These are phyloP conservation scores for Gonatopus flavifemur DNA, from an alignment of 1,140 invertebrate genomes.

Conservation along the genomic window DNA sequence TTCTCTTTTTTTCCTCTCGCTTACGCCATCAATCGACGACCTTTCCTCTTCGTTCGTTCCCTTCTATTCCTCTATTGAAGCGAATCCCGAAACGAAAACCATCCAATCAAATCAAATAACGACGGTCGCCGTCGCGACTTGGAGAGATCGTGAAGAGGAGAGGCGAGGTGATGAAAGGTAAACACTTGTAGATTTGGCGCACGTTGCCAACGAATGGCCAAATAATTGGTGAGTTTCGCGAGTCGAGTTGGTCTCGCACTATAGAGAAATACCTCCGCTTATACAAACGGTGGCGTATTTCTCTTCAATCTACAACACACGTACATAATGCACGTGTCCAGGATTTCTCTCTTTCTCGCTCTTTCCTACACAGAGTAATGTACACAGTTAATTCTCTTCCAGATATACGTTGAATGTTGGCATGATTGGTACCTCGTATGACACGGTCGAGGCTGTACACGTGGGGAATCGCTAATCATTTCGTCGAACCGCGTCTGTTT, in stretches of 20 bases:
- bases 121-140: no score
- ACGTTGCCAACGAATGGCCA: conserved; percentile 53
- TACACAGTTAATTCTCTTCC: conserved; percentile 15
- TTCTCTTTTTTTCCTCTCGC: no score
- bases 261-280: conserved; percentile 14
- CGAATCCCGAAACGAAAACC: neutral
- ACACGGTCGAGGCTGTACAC: conserved; percentile 41
- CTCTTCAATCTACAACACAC: neutral
- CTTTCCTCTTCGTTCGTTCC: conserved; percentile 7
- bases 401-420: conserved; percentile 47
- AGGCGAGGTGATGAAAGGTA: neutral
- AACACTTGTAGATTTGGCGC: neutral
- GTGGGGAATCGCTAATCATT: conserved; percentile 53
- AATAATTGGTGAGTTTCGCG: conserved; percentile 55
- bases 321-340: no score
- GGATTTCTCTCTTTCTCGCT: neutral
- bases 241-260: conserved; percentile 36
- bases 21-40: no score
- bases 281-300: conserved; percentile 16
- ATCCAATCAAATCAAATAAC: neutral
- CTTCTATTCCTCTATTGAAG: conserved; percentile 5
- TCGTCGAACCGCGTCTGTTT: no score
- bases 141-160: neutral
- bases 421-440: conserved; percentile 52
- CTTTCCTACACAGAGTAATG: conserved; percentile 13